Conservation (phyloP, 2,113 vertebrate genomes). For the Lutjanus erythropterus region DNA sequence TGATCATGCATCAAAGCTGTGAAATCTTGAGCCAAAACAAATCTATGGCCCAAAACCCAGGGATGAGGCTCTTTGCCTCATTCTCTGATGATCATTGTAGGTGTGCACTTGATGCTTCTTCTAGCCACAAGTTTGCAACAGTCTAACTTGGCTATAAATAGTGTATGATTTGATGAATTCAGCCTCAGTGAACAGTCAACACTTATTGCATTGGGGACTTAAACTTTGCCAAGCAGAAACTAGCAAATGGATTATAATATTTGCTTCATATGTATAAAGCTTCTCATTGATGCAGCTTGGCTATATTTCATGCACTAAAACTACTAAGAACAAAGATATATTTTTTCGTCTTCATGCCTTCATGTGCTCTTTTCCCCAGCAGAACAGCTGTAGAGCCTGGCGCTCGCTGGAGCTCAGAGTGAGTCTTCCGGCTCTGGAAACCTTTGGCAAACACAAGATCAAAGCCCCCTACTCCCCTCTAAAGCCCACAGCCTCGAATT, state of each 20-base stretch:
- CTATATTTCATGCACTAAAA: slow-evolving; percentile 32
- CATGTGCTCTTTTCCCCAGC: slow-evolving; percentile 26
- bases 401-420: slow-evolving; percentile 41
- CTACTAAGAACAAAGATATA: slow-evolving; percentile 46
- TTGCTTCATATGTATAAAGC: slow-evolving; percentile 28
- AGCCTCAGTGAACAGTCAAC: slow-evolving; percentile 31
- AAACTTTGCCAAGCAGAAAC: slow-evolving; percentile 27
- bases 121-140: slow-evolving; percentile 15
- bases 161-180: slow-evolving; percentile 36
- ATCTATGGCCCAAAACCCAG: slow-evolving; percentile 21
- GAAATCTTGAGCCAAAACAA: slow-evolving; percentile 23
- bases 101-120: neutral
- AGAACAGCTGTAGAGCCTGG: slow-evolving; percentile 44
- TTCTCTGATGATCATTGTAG: neutral
- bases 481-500: slow-evolving; percentile 69
- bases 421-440: slow-evolving; percentile 60
- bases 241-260: slow-evolving; percentile 45
- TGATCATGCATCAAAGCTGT: slow-evolving; percentile 31
- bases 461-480: slow-evolving; percentile 62
- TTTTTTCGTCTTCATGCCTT: slow-evolving; percentile 39
- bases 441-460: slow-evolving; percentile 71
- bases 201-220: neutral
- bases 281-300: slow-evolving; percentile 38
- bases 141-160: slow-evolving; percentile 12
- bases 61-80: neutral